phyloP scores from a whole-genome alignment of 2,888 invertebrate genomes.

The Sminthurinus aureus region DNA sequence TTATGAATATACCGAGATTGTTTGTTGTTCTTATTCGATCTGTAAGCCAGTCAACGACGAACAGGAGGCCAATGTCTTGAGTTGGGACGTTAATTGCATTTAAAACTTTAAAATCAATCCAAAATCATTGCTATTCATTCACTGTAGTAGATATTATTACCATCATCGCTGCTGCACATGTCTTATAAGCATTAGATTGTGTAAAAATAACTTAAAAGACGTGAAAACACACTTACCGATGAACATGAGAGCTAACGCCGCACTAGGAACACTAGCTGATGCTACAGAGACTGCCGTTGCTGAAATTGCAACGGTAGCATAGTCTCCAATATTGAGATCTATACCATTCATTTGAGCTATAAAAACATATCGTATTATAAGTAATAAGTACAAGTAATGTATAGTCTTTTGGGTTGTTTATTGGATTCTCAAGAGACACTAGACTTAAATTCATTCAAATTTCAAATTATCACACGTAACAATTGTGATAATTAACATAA shows the following conservation, averaged over 20 bases:
- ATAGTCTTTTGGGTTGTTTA: no score
- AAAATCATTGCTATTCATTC: no score
- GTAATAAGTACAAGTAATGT: no score
- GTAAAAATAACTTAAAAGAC: no score
- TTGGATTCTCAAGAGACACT: no score
- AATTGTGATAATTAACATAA: no score
- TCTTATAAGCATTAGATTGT: no score
- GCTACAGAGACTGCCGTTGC: conserved; percentile 87
- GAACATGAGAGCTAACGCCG: conserved; percentile 80
- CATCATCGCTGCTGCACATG: no score
- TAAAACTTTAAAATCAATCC: conserved; percentile 64
- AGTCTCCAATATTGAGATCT: conserved; percentile 79
- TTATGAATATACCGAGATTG: conserved; percentile 68
- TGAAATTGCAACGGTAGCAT: conserved; percentile 84
- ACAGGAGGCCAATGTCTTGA: conserved; percentile 81
- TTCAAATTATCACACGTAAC: no score
- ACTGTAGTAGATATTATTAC: no score
- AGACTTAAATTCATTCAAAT: no score
- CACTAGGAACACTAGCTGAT: conserved; percentile 86
- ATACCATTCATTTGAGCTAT: conserved; percentile 89
- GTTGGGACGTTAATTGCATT: conserved; percentile 85
- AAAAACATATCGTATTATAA: no score
- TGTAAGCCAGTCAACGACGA: conserved; percentile 90
- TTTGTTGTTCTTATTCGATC: conserved; percentile 87
- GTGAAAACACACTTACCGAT: conserved; percentile 67